These are phyloP conservation scores for Phyllotis vaccarum DNA, from an alignment of 2,797 vertebrate species.

Conservation along the genomic window DNA sequence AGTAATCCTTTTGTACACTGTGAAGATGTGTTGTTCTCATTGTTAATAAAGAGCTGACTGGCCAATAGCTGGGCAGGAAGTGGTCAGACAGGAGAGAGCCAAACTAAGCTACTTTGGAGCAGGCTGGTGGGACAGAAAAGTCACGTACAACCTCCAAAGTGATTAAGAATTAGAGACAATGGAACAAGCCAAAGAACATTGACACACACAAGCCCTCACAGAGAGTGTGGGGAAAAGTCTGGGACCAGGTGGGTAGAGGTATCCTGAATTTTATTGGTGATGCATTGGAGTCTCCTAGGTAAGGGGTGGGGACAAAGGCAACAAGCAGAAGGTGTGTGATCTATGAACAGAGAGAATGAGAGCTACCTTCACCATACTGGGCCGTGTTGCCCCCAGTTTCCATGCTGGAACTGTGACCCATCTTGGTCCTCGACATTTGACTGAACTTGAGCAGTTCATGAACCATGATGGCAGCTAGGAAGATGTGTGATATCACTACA, in stretches of 20 bases:
- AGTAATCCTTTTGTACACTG: not conserved
- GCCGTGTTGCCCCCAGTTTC: not conserved
- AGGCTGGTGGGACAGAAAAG: not conserved
- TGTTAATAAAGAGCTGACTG: not conserved
- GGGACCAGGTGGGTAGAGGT: not conserved
- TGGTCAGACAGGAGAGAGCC: not conserved
- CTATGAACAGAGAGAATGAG: not conserved
- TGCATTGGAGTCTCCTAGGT: not conserved
- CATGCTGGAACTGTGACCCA: not conserved
- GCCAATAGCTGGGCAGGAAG: not conserved
- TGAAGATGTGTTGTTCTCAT: not conserved
- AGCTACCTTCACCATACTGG: not conserved
- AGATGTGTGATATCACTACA: not conserved
- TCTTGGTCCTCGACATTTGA: not conserved
- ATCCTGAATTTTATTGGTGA: not conserved
- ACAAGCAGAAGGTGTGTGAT: not conserved
- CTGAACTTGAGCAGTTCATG: too few species aligned
- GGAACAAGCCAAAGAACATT: not conserved
- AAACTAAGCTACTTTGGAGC: not conserved
- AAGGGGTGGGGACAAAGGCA: accelerated
- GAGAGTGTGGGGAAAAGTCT: not conserved
- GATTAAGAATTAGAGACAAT: not conserved
- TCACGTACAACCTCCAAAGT: not conserved
- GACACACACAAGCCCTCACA: not conserved
- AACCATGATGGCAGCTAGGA: not conserved